Conservation (phyloP, 1,140 invertebrate species). For the Triops cancriformis region DNA sequence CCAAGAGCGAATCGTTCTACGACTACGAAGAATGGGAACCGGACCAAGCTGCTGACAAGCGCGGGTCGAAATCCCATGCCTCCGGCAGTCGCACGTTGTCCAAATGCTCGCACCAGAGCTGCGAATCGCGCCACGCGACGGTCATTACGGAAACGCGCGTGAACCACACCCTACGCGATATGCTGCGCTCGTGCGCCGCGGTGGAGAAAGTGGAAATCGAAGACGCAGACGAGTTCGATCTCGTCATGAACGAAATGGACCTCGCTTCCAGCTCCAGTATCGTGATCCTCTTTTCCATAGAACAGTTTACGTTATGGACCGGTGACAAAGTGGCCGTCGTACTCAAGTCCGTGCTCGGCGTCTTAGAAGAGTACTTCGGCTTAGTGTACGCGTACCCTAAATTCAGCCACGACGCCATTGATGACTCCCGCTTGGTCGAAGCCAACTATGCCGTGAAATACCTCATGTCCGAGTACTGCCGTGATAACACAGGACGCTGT, state of each 20-base stretch:
- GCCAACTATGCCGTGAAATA: conserved; percentile 15
- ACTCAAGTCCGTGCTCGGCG: background rate
- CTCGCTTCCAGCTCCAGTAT: background rate
- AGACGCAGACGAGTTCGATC: conserved; percentile 18
- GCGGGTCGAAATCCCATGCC: background rate
- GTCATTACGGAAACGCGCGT: conserved; percentile 2
- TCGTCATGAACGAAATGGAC: background rate
- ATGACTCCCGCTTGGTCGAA: background rate
- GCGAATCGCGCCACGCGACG: background rate
- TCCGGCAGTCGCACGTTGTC: background rate
- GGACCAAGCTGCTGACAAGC: background rate
- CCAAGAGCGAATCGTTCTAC: background rate
- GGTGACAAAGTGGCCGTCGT: conserved; percentile 1
- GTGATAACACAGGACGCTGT: conserved; percentile 1
- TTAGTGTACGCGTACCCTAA: background rate
- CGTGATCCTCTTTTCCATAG: background rate
- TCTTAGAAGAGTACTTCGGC: conserved; percentile 16
- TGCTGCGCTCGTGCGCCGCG: background rate
- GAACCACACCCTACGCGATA: conserved; percentile 17
- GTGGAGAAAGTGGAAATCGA: conserved; percentile 15
- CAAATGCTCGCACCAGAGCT: background rate
- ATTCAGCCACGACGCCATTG: conserved; percentile 3
- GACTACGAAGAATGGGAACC: background rate
- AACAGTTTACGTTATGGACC: conserved; percentile 5
- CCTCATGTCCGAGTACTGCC: conserved; percentile 20